These are phyloP conservation scores for Andrena hattorfiana DNA, from an alignment of 2,888 invertebrate species.

Conservation along the genomic window DNA sequence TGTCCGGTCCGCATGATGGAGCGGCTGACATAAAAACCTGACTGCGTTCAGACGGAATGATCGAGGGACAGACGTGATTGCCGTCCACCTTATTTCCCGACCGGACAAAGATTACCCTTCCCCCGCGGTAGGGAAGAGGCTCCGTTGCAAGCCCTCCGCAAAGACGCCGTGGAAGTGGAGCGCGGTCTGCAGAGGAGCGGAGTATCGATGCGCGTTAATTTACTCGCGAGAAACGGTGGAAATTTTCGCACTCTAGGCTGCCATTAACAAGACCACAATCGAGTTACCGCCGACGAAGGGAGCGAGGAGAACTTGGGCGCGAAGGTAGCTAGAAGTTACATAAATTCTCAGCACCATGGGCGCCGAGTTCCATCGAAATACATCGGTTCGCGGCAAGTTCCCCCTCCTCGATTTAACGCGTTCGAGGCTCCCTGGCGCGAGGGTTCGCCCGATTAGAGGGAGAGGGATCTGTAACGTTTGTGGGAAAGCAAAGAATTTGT, in stretches of 20 bases:
- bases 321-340: slow-evolving; percentile 24
- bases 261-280: slow-evolving; percentile 54
- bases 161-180: background rate
- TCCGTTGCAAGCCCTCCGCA: background rate
- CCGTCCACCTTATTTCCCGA: background rate
- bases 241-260: slow-evolving; percentile 33
- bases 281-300: slow-evolving; percentile 30
- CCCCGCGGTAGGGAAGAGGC: background rate
- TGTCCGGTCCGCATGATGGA: slow-evolving; percentile 16
- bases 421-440: background rate
- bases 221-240: slow-evolving; percentile 15
- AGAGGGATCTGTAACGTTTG: background rate
- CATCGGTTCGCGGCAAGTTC: slow-evolving; percentile 22
- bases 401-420: background rate
- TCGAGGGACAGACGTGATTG: slow-evolving; percentile 24
- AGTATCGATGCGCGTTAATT: slow-evolving; percentile 31
- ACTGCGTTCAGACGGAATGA: slow-evolving; percentile 15
- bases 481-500: slow-evolving; percentile 4
- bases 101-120: background rate
- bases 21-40: slow-evolving; percentile 27
- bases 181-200: slow-evolving; percentile 1
- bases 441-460: background rate
- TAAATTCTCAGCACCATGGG: slow-evolving; percentile 32
- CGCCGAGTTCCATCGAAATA: slow-evolving; percentile 8
- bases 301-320: background rate